Base-by-base conservation (phyloP, 1,140 invertebrate species). In the Apis dorsata region DNA sequence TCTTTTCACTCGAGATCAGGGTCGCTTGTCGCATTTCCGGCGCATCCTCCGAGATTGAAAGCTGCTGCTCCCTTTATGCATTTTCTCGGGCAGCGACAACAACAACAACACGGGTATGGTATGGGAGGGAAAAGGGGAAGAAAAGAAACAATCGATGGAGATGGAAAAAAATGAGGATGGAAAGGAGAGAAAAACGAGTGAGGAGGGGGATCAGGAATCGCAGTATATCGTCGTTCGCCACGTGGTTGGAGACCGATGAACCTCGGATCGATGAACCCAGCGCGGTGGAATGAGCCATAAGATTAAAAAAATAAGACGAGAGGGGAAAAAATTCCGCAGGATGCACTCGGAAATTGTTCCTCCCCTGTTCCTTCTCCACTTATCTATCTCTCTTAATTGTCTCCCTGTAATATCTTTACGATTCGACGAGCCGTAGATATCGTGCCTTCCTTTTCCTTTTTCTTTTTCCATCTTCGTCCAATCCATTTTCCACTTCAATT, bases 21-120 rank as follows among this genome's bases (percentile, higher is more conserved):
- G 79, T 57, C 57, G 24, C 24, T 66, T 24, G 62, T 57, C 77
- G 55, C 44, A 21, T 60, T 79, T 62, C 44, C 57, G 70, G 19
- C 9, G 24, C 69, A 80, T 66, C 70, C 62, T n/a, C 7, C 60
- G 51, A 73, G 79, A 80, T 80, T 80, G 79, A 80, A 80, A 66
- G 60, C 79, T 73, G 60, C 79, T 73, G n/a, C 24, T 57, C 60
- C 78, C 57, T 57, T 66, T n/a, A 34, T 63, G 24, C 72, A 24
- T 68, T 68, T 68, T 59, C 79, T 49, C 62, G 53, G 53, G 49
- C 78, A 60, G 34, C 53, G 21, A 24, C 28, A 24, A 24, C 78
- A 60, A 55, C 53, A 28, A 24, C 28, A 24, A 24, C 13, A 44
- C 9, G 3, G 69, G 19, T 28, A 80, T 59, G 73, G 49, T 24